These are phyloP conservation scores for Pelvicachromis taeniatus DNA, from an alignment of 2,113 vertebrate genomes.

Conservation along the genomic window DNA sequence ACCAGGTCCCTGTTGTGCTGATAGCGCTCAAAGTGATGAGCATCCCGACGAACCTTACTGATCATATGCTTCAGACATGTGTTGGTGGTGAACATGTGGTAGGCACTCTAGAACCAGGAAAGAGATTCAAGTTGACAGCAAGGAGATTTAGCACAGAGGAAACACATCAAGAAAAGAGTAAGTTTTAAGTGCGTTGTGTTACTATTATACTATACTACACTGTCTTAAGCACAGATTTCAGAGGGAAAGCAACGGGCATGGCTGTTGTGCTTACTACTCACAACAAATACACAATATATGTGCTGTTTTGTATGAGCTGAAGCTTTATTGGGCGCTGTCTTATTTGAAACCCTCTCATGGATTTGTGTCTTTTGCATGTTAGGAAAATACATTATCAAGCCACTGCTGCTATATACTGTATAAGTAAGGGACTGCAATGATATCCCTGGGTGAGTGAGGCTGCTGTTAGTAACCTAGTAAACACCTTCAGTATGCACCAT, in stretches of 20 bases:
- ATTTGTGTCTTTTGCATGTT: not conserved
- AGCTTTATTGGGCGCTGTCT: accelerated
- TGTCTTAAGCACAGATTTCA: not conserved
- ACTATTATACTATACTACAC: not conserved
- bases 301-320: not conserved
- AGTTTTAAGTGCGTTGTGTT: not conserved
- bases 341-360: not conserved
- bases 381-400: not conserved
- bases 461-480: not conserved
- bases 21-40: conserved; percentile 98
- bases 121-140: not conserved
- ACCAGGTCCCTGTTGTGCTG: conserved; percentile 98
- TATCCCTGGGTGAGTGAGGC: not conserved
- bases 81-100: conserved; percentile 99
- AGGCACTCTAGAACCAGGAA: conserved; percentile 86
- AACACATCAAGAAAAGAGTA: not conserved
- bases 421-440: not conserved
- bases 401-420: not conserved
- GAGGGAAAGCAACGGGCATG: not conserved
- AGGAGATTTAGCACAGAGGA: not conserved
- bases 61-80: conserved; percentile 99
- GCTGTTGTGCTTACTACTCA: not conserved
- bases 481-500: not conserved
- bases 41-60: conserved; percentile 97
- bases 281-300: not conserved